Evolutionary conservation across 2,797 vertebrate genomes (phyloP).

Genomic region (Lacerta viridis): DNA sequence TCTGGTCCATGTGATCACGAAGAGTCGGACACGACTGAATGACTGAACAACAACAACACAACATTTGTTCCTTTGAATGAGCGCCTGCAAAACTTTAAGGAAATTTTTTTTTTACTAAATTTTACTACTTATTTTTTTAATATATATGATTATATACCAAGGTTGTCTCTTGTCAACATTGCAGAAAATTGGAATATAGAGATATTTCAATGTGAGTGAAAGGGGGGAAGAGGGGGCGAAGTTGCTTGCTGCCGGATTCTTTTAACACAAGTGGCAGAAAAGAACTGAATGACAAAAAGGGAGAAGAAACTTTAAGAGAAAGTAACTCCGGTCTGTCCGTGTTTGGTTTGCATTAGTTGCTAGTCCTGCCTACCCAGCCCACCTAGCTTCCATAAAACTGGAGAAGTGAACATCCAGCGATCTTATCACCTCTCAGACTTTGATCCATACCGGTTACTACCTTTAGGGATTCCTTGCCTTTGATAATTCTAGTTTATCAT

Average conservation of each 20-base stretch:
- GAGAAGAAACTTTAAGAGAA: constrained; percentile 12
- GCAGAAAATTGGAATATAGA: background rate
- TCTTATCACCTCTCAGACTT: constrained; percentile 37
- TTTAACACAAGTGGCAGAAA: background rate
- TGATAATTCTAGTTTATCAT: constrained; percentile 36
- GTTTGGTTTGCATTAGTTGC: constrained; percentile 1
- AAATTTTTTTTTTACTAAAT: too few species aligned
- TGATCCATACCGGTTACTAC: constrained; percentile 24
- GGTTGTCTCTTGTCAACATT: background rate
- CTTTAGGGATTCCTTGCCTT: constrained; percentile 31
- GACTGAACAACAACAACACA: background rate
- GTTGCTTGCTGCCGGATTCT: background rate
- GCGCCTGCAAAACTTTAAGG: background rate
- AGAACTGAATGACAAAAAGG: background rate
- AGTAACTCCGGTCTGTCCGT: constrained; percentile 3
- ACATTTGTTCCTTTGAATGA: background rate
- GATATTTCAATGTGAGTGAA: background rate
- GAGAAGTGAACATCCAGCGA: constrained; percentile 14
- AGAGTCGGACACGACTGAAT: too few species aligned
- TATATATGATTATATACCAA: background rate
- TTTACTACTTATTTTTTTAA: too few species aligned
- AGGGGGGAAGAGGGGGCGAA: background rate
- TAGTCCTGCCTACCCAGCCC: background rate
- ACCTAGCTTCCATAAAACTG: constrained; percentile 32
- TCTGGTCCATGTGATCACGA: too few species aligned